These are phyloP conservation scores for Mixornis gularis DNA, from an alignment of 2,113 vertebrate species.

Conservation along the genomic window DNA sequence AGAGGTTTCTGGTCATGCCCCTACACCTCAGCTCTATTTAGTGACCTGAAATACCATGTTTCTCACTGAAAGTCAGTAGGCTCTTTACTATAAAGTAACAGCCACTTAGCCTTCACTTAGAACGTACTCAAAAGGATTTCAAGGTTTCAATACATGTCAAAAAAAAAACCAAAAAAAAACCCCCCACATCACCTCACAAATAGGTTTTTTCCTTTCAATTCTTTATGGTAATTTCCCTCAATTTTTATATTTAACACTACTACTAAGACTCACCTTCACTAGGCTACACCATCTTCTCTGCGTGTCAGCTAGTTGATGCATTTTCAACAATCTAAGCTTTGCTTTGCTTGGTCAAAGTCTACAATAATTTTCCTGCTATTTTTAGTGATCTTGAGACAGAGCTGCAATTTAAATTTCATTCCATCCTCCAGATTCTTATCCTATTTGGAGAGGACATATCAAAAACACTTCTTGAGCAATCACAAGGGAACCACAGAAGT, in stretches of 20 bases:
- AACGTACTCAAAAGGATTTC: neutral
- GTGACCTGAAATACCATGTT: neutral
- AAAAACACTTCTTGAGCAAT: conserved; percentile 27
- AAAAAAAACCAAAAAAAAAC: no score
- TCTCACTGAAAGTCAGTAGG: neutral
- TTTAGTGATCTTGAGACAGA: neutral
- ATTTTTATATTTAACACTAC: neutral
- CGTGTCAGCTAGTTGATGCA: neutral
- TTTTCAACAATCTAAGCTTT: conserved; percentile 1
- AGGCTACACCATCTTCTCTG: neutral
- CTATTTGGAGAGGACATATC: neutral
- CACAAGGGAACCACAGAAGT: conserved; percentile 19
- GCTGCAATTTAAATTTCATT: conserved; percentile 41
- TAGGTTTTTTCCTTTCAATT: neutral
- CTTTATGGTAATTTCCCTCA: neutral
- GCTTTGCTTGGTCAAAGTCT: conserved; percentile 28
- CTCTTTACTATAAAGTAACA: neutral
- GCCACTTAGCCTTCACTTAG: neutral
- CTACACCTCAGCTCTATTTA: neutral
- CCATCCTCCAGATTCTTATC: conserved; percentile 32
- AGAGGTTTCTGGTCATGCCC: neutral
- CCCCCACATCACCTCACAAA: neutral
- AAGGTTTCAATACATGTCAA: neutral
- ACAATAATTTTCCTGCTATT: conserved; percentile 42
- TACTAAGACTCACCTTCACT: neutral